These are phyloP conservation scores for Mormyrus lacerda DNA, from an alignment of 2,113 vertebrate genomes.

Conservation along the genomic window DNA sequence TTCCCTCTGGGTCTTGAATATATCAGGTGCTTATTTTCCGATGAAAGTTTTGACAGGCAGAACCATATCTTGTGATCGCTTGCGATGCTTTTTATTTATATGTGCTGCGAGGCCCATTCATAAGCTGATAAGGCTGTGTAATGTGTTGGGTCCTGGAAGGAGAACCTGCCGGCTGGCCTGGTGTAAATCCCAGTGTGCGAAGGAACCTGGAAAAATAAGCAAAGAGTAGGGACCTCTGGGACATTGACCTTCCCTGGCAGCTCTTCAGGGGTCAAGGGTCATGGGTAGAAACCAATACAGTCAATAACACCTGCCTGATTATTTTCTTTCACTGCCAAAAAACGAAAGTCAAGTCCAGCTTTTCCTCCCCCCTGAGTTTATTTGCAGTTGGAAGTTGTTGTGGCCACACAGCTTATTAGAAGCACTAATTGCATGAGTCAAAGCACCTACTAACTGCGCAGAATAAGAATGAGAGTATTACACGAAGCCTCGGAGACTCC, in stretches of 20 bases:
- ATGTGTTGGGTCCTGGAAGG: background rate
- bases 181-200: background rate
- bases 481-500: background rate
- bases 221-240: background rate
- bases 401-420: conserved; percentile 27
- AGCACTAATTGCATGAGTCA: background rate
- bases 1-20: conserved; percentile 62
- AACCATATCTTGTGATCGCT: conserved; percentile 65
- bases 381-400: background rate
- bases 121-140: conserved; percentile 34
- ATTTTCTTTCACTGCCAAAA: background rate
- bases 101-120: conserved; percentile 42
- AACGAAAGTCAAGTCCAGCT: background rate
- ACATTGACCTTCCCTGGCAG: background rate
- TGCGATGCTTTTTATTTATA: conserved; percentile 51
- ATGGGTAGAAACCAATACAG: background rate
- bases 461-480: background rate
- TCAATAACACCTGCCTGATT: background rate
- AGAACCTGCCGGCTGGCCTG: background rate
- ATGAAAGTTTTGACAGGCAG: conserved; percentile 69
- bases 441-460: background rate
- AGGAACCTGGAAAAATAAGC: background rate
- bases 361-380: background rate
- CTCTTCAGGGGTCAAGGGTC: background rate
- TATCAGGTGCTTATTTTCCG: conserved; percentile 56